These are phyloP conservation scores for Melinaea menophilus DNA, from an alignment of 2,888 invertebrate genomes.

Conservation along the genomic window DNA sequence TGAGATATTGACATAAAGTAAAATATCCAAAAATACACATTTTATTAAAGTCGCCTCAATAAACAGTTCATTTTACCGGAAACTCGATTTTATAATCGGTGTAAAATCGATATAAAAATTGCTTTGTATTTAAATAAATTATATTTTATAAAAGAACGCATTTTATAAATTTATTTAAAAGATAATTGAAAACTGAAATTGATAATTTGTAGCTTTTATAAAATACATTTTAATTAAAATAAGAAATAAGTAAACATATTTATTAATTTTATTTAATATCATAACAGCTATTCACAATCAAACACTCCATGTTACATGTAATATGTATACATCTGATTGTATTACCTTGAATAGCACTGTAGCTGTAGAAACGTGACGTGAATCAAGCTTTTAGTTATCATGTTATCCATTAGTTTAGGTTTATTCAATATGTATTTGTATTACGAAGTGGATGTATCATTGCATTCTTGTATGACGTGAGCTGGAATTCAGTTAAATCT, in stretches of 20 bases:
- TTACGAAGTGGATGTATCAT: conserved; percentile 48
- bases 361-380: conserved; percentile 27
- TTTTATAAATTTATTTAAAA: no score
- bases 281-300: neutral
- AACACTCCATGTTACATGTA: conserved; percentile 3
- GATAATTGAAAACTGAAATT: no score
- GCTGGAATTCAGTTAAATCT: conserved; percentile 16
- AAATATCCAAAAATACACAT: no score
- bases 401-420: conserved; percentile 52
- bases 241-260: neutral
- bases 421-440: conserved; percentile 45
- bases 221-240: neutral
- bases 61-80: no score
- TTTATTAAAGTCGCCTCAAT: no score
- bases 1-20: no score
- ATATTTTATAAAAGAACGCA: no score
- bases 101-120: no score
- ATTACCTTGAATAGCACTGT: conserved; percentile 20
- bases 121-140: no score
- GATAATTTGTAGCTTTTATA: neutral
- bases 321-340: conserved; percentile 11
- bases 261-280: neutral
- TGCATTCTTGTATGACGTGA: conserved; percentile 34
- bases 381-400: conserved; percentile 64
- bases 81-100: no score